A percentile compares a stretch with the other conserved stretches of the same genome.
These are phyloP conservation scores for Sebastolobus alascanus DNA, from an alignment of 2,797 vertebrate genomes.

Conservation along the genomic window DNA sequence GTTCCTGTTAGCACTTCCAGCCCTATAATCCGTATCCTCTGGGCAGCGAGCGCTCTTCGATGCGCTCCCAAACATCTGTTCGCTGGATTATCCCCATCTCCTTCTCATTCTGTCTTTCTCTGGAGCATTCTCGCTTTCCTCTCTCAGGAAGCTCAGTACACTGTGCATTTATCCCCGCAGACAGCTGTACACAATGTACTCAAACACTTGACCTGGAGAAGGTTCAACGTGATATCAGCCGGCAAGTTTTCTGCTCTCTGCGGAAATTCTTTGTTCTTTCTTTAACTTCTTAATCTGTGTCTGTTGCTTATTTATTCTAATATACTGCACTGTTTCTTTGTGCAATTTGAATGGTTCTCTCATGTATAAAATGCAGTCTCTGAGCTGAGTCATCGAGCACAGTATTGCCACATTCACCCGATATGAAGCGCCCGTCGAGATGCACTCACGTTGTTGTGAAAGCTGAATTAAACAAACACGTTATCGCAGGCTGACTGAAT, in stretches of 20 bases:
- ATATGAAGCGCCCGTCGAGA: neutral
- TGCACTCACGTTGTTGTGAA: neutral
- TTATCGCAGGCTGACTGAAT: neutral
- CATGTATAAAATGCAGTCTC: neutral
- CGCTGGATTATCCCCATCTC: slow-evolving; percentile 72
- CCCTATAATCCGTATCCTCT: slow-evolving; percentile 66
- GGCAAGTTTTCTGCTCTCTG: slow-evolving; percentile 25
- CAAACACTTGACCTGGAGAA: slow-evolving; percentile 41
- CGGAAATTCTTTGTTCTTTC: neutral
- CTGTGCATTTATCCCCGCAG: slow-evolving; percentile 40
- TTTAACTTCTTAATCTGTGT: neutral
- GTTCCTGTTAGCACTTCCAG: slow-evolving; percentile 62
- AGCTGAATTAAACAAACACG: neutral
- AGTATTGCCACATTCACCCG: neutral
- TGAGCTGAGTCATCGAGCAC: neutral
- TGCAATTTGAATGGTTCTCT: neutral
- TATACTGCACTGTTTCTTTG: neutral
- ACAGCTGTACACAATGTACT: slow-evolving; percentile 67
- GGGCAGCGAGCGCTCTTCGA: slow-evolving; percentile 45
- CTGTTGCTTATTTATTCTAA: neutral
- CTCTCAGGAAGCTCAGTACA: slow-evolving; percentile 61
- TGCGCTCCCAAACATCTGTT: slow-evolving; percentile 74
- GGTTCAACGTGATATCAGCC: slow-evolving; percentile 26
- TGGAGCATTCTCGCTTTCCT: slow-evolving; percentile 63
- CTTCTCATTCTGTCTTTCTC: slow-evolving; percentile 62